Evolutionary conservation across 2,888 invertebrate species (phyloP), one percentile per base, ranked within the genome.

Genomic region (Noctua fimbriata): DNA sequence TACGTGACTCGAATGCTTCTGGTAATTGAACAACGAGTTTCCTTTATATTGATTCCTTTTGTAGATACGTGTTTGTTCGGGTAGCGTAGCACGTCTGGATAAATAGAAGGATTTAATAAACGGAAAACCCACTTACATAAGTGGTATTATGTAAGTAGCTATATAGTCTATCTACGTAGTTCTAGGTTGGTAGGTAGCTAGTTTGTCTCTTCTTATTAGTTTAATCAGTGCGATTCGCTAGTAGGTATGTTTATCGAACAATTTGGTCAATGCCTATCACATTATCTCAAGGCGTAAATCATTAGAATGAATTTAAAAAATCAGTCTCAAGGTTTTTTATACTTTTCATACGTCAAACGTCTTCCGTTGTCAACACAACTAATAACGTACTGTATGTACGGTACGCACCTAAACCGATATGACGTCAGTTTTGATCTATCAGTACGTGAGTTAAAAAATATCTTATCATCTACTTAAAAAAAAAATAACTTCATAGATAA

Each of bases 1-100:
- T 83, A 79, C 85, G 93, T 94, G 93, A 93, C 90, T 67, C 2
- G 93, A 93, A 93, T 93, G 78, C 83, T 78, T 49, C 66, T 58
- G 41, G 75, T 80, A 88, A 83, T 86, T 81, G 83, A 81, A 85
- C 77, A 84, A 87, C 81, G 84, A 86, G 81, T 80, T 84, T 83
- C 75, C 28, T 78, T 85, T 69, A 73, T 85, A 70, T 86, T 78
- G 71, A 69, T 73, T 73, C 28, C 44, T 63, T 82, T 63, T 73
- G 36, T 71, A 52, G n/a, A 47, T 58, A 65, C 49, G 49, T 44
- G 10, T 75, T n/a, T 81, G n/a, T 67, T 67, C 32, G 66, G 47
- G n/a, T 63, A 32, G 21, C 52, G 21, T 28, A 28, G 16, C 28
- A 28, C 44, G 32, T 75, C n/a, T 69, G 47, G 18, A 69, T 44